Conservation (phyloP, 2,113 vertebrate species). For the Carettochelys insculpta region DNA sequence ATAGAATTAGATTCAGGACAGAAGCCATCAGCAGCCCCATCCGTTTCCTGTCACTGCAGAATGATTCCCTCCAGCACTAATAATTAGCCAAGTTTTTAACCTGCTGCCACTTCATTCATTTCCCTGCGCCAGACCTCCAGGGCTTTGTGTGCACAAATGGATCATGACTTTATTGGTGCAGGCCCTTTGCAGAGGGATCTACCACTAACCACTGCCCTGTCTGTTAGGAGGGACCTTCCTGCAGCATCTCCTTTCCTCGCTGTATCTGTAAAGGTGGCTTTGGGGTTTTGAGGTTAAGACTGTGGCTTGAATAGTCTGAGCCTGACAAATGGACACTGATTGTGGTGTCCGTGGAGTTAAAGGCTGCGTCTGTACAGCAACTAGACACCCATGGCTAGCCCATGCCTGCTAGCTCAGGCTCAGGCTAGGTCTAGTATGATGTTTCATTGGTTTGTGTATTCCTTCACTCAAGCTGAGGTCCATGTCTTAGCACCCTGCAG, state of each 20-base stretch:
- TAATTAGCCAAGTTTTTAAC: not conserved
- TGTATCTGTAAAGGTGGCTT: not conserved
- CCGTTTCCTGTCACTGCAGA: not conserved
- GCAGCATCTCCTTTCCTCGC: not conserved
- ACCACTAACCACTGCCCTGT: not conserved
- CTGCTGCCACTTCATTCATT: not conserved
- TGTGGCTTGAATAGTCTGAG: not conserved
- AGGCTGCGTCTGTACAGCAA: not conserved
- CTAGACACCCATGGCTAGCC: not conserved
- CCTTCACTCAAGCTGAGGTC: not conserved
- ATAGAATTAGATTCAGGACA: not conserved
- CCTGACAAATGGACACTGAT: not conserved
- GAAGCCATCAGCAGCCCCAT: not conserved
- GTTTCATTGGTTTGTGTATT: not conserved
- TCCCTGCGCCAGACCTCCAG: not conserved
- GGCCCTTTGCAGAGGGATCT: not conserved
- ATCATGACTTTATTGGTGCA: rapidly evolving
- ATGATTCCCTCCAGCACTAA: not conserved
- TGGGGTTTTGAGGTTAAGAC: not conserved
- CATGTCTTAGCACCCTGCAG: not conserved
- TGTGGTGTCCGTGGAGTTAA: not conserved
- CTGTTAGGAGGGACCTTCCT: not conserved
- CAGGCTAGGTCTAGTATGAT: not conserved
- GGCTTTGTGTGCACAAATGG: not conserved
- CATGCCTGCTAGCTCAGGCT: not conserved